These are phyloP conservation scores for Limnephilus auricula DNA, from an alignment of 2,888 invertebrate species.

Conservation along the genomic window DNA sequence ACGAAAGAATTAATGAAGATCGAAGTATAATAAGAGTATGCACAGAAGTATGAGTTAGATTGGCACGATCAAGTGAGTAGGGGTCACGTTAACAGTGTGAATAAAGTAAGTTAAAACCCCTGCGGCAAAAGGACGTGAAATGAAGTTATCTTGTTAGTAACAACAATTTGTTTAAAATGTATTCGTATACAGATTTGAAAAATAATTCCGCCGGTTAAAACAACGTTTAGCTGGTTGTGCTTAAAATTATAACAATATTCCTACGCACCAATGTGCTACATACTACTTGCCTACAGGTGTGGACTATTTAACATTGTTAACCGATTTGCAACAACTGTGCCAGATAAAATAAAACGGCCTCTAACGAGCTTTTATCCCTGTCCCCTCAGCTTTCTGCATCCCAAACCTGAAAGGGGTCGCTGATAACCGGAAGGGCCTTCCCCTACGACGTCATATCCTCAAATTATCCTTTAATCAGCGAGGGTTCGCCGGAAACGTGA, in stretches of 20 bases:
- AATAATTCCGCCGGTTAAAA: neutral
- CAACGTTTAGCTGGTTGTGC: neutral
- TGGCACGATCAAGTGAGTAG: too few species aligned
- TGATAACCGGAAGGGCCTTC: constrained; percentile 49
- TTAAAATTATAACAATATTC: neutral
- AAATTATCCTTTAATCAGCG: constrained; percentile 62
- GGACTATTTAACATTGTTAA: constrained; percentile 24
- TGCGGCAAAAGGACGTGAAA: too few species aligned
- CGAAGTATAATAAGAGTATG: too few species aligned
- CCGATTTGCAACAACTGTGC: neutral
- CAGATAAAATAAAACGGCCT: constrained; percentile 42
- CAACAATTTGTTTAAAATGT: too few species aligned
- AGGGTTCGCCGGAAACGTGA: constrained; percentile 58
- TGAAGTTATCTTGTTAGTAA: too few species aligned
- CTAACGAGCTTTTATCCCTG: constrained; percentile 28
- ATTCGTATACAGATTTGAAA: neutral
- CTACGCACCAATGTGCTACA: neutral
- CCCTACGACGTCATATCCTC: constrained; percentile 57
- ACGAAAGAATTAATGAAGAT: too few species aligned
- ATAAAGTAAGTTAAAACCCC: too few species aligned
- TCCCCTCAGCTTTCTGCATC: constrained; percentile 26
- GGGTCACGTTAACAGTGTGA: too few species aligned
- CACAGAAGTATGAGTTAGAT: too few species aligned
- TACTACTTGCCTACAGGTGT: neutral
- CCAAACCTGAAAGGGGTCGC: constrained; percentile 43